These are phyloP conservation scores for Cryptophagus acutangulus DNA, from an alignment of 2,888 invertebrate species.

Conservation along the genomic window DNA sequence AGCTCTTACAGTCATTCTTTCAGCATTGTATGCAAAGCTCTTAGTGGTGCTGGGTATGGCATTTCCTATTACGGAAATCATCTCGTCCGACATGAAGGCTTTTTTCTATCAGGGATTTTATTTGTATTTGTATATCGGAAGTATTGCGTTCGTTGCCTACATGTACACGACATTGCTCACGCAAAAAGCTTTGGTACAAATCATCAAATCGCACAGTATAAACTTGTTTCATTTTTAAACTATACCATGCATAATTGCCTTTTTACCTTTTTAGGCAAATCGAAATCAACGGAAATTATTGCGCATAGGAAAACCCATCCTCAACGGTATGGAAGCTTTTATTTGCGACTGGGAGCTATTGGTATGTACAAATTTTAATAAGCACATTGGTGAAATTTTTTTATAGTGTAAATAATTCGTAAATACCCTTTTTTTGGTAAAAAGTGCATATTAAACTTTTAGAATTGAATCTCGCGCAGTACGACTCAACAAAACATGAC, in stretches of 20 bases:
- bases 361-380: constrained; percentile 54
- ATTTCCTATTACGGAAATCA: constrained; percentile 82
- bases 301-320: not conserved
- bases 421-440: too few species aligned
- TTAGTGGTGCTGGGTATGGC: constrained; percentile 79
- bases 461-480: too few species aligned
- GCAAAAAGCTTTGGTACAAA: constrained; percentile 41
- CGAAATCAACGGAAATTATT: too few species aligned
- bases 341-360: constrained; percentile 77
- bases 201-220: constrained; percentile 48
- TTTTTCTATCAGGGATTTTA: constrained; percentile 80
- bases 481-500: too few species aligned
- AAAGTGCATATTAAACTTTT: too few species aligned
- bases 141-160: constrained; percentile 66
- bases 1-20: constrained; percentile 66
- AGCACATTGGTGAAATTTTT: too few species aligned
- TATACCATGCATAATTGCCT: not conserved
- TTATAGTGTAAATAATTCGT: too few species aligned
- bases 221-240: constrained; percentile 1
- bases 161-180: constrained; percentile 61
- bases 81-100: constrained; percentile 69
- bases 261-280: too few species aligned
- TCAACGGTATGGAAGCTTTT: constrained; percentile 77
- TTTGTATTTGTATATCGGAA: constrained; percentile 72
- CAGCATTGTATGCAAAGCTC: constrained; percentile 79